Conservation (phyloP, 2,797 vertebrate genomes). For the Pteropus rufus region DNA sequence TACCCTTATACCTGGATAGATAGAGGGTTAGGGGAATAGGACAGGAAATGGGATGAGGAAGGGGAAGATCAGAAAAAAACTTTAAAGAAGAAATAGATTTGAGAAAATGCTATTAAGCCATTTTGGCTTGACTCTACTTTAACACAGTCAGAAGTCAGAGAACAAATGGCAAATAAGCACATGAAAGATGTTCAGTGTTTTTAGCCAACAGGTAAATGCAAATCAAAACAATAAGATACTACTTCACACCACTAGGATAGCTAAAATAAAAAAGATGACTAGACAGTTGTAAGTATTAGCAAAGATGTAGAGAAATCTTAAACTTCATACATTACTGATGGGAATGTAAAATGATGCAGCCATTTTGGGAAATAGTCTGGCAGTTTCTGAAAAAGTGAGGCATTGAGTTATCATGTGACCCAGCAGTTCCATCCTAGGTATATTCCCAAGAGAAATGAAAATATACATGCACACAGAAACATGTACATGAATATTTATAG, state of each 20-base stretch:
- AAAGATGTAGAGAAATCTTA: neutral
- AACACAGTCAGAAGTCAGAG: neutral
- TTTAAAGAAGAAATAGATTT: constrained; percentile 22
- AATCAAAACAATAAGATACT: constrained; percentile 23
- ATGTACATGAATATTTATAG: neutral
- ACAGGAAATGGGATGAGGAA: neutral
- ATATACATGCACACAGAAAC: neutral
- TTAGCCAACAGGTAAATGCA: neutral
- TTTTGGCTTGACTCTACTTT: neutral
- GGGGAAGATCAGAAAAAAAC: neutral
- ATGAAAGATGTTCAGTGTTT: neutral
- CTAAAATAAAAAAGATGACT: neutral
- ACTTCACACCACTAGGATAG: neutral
- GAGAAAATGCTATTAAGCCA: neutral
- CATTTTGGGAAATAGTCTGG: constrained; percentile 4
- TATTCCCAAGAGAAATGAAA: constrained; percentile 20
- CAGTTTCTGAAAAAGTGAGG: constrained; percentile 21
- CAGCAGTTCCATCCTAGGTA: neutral
- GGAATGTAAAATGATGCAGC: constrained; percentile 14
- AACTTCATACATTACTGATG: neutral
- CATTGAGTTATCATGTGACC: neutral
- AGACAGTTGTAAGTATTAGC: neutral
- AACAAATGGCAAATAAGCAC: neutral
- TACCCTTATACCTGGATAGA: neutral
- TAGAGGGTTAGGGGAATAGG: neutral